A percentile compares a stretch with the other conserved stretches of the same genome.
These are phyloP conservation scores for Origma solitaria DNA, from an alignment of 2,113 vertebrate species.

Conservation along the genomic window DNA sequence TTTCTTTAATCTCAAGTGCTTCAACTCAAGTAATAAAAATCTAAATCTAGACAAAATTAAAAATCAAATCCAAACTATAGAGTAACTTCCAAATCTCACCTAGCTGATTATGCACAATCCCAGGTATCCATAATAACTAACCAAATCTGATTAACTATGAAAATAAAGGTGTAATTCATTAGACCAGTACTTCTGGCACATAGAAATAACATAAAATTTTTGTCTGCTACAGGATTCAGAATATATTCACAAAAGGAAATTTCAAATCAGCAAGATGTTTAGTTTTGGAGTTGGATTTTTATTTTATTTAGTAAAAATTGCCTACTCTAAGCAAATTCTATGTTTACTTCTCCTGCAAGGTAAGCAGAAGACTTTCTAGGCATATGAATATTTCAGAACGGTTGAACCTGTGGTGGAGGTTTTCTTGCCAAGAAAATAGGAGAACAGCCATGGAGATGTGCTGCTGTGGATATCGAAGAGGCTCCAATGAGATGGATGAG, in stretches of 20 bases:
- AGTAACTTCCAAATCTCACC: background rate
- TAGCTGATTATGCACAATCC: background rate
- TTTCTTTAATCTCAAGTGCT: background rate
- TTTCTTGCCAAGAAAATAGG: background rate
- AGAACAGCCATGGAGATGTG: background rate
- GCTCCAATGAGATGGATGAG: background rate
- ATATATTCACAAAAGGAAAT: background rate
- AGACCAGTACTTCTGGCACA: background rate
- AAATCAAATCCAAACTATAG: background rate
- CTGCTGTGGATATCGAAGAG: background rate
- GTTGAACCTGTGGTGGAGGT: background rate
- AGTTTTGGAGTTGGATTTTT: background rate
- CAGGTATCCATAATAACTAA: background rate
- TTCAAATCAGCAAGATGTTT: background rate
- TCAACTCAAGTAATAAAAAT: background rate
- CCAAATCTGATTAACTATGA: background rate
- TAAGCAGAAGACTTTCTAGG: background rate
- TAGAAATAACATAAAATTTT: background rate
- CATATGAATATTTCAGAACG: background rate
- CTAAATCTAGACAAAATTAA: background rate
- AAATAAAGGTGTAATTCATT: background rate
- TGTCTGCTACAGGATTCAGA: background rate
- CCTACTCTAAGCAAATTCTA: background rate
- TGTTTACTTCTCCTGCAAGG: background rate
- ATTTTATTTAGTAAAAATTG: background rate